phyloP scores from a whole-genome alignment of 2,888 invertebrate genomes.

The Sminthurides aquaticus region DNA sequence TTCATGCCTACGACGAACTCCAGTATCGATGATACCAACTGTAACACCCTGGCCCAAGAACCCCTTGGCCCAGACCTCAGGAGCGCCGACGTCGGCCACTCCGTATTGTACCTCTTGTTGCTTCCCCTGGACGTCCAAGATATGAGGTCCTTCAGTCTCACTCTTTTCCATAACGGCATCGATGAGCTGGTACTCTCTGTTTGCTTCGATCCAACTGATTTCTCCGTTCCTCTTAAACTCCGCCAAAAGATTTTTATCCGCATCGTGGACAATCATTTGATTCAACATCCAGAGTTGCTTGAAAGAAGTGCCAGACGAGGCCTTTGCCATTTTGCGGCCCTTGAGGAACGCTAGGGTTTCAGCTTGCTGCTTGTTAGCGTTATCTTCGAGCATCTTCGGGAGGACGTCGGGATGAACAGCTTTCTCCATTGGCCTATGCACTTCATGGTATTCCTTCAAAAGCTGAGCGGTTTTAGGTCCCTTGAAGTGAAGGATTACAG shows the following conservation, averaged over 20 bases:
- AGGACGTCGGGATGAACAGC: neutral
- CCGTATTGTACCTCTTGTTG: conserved; percentile 1
- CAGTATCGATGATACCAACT: conserved; percentile 5
- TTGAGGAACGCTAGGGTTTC: neutral
- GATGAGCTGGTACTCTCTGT: neutral
- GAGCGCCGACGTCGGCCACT: neutral
- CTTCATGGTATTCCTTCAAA: neutral
- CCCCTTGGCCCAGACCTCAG: neutral
- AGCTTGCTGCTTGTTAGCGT: neutral
- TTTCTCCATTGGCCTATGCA: neutral
- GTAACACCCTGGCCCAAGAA: neutral
- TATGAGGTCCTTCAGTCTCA: neutral
- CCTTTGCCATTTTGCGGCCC: neutral
- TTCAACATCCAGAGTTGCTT: neutral
- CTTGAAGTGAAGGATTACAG: neutral
- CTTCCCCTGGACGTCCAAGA: no score
- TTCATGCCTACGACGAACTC: conserved; percentile 1
- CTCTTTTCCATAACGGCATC: neutral
- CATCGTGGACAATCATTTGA: neutral
- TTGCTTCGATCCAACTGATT: neutral
- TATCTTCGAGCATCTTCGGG: neutral
- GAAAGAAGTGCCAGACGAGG: neutral
- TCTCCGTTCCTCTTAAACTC: neutral
- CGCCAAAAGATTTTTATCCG: neutral
- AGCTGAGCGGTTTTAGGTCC: neutral